Conservation (phyloP, 1,140 invertebrate genomes). For the Brachystomella parvula region DNA sequence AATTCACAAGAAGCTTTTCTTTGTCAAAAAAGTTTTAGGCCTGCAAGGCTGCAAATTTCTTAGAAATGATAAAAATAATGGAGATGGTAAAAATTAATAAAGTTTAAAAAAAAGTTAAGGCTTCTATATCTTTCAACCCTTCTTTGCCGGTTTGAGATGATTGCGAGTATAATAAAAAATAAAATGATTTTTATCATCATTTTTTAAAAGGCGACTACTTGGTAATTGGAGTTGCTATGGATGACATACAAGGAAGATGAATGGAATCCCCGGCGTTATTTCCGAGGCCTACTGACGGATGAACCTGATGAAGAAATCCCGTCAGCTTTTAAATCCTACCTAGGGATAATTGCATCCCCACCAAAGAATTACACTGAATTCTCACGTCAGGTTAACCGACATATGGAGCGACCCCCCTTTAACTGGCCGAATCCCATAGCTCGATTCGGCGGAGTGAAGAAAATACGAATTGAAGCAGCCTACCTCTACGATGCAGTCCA, state of each 20-base stretch:
- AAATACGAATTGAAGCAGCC: constrained; percentile 71
- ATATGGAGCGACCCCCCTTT: constrained; percentile 68
- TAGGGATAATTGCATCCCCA: constrained; percentile 50
- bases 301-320: constrained; percentile 48
- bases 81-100: no score
- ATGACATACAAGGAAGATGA: constrained; percentile 69
- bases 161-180: neutral
- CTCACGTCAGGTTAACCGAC: constrained; percentile 61
- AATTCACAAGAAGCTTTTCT: no score
- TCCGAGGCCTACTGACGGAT: constrained; percentile 61
- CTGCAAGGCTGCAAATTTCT: no score
- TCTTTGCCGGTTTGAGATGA: no score
- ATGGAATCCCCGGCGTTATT: constrained; percentile 58
- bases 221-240: constrained; percentile 80
- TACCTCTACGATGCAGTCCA: constrained; percentile 86
- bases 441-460: constrained; percentile 59
- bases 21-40: no score
- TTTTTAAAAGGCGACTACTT: constrained; percentile 67
- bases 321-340: constrained; percentile 59
- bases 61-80: no score
- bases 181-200: neutral
- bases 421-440: constrained; percentile 71
- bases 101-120: no score
- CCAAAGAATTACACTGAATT: constrained; percentile 61
- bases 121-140: no score